Conservation (phyloP, 2,113 vertebrate species). For the Lophura nycthemera region DNA sequence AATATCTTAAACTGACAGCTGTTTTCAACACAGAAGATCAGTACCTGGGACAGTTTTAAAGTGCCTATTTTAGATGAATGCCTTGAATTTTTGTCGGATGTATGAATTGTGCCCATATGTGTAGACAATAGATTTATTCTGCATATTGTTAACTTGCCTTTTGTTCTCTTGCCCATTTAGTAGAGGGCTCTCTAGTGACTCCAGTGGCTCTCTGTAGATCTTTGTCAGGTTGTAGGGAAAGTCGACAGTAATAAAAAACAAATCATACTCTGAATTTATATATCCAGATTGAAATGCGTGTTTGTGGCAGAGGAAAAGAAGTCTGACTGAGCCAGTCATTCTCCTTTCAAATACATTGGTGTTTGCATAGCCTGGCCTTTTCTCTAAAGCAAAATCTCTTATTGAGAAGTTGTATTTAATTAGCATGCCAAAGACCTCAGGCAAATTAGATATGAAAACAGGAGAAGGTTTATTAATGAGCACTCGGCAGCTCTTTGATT, state of each 20-base stretch:
- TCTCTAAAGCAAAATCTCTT: not conserved
- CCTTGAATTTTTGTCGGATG: constrained; percentile 18
- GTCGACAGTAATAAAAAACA: not conserved
- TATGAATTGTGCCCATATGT: constrained; percentile 44
- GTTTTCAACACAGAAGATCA: constrained; percentile 1
- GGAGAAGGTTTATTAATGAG: not conserved
- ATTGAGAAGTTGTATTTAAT: not conserved
- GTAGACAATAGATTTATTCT: constrained; percentile 61
- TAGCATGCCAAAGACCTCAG: not conserved
- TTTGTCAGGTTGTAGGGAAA: constrained; percentile 15
- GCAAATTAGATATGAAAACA: not conserved
- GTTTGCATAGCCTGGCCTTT: not conserved
- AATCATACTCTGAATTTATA: not conserved
- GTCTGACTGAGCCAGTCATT: not conserved
- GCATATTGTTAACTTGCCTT: constrained; percentile 45
- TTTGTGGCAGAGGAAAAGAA: not conserved
- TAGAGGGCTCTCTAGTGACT: constrained; percentile 63
- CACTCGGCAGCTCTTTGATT: not conserved
- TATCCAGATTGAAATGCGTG: not conserved
- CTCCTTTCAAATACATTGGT: not conserved
- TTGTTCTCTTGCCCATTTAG: constrained; percentile 65
- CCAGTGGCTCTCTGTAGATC: constrained; percentile 56
- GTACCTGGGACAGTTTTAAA: constrained; percentile 29
- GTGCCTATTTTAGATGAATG: not conserved
- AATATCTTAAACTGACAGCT: not conserved